phyloP scores from a whole-genome alignment of 1,140 invertebrate species.

The Ips nitidus region DNA sequence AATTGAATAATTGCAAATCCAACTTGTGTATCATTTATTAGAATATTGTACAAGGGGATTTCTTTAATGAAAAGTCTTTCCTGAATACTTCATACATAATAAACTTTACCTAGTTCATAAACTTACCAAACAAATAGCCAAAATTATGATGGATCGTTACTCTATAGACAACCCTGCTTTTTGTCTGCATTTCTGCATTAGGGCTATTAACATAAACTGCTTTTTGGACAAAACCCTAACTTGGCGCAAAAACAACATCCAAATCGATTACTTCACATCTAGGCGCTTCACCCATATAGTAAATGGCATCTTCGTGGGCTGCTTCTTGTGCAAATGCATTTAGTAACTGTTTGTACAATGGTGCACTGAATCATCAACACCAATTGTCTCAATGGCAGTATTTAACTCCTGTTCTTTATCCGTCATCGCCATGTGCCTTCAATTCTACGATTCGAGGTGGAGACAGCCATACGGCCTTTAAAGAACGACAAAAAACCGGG shows the following conservation, averaged over 20 bases:
- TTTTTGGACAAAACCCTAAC: conserved; percentile 90
- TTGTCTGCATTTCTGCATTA: conserved; percentile 95
- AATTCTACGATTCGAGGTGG: too few relatives aligned
- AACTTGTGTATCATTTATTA: too few relatives aligned
- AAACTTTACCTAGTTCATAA: too few relatives aligned
- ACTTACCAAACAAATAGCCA: too few relatives aligned
- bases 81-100: too few relatives aligned
- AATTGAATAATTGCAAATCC: too few relatives aligned
- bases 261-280: conserved; percentile 91
- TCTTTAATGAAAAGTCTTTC: too few relatives aligned
- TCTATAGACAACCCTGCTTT: conserved; percentile 73
- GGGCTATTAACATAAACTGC: conserved; percentile 93
- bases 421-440: too few relatives aligned
- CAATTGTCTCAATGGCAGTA: conserved; percentile 75
- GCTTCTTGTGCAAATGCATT: conserved; percentile 97
- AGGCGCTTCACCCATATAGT: conserved; percentile 96
- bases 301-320: conserved; percentile 97
- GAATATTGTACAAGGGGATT: too few relatives aligned
- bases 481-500: too few relatives aligned
- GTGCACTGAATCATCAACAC: conserved; percentile 95
- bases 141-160: not conserved
- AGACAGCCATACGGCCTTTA: too few relatives aligned
- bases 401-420: conserved; percentile 85
- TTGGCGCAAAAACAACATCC: conserved; percentile 94
- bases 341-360: conserved; percentile 92